Evolutionary conservation across 2,797 vertebrate species (phyloP).

Genomic region (Coracias cyanogaster): DNA sequence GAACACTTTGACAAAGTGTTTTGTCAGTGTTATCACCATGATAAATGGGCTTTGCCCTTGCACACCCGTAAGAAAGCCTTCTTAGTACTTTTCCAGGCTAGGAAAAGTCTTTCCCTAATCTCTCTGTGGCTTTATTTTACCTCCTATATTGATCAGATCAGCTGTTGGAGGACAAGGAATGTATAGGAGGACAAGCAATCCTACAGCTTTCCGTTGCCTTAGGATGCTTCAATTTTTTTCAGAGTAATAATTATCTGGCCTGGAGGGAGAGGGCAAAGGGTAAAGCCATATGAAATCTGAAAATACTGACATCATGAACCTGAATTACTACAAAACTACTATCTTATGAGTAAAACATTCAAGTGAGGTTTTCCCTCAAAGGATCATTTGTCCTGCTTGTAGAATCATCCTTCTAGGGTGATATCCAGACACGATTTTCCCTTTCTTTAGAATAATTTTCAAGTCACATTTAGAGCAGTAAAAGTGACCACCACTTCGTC

Average conservation of each 20-base stretch:
- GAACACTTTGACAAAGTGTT: slow-evolving; percentile 15
- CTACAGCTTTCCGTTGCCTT: not conserved
- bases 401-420: slow-evolving; percentile 25
- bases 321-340: slow-evolving; percentile 32
- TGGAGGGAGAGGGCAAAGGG: not conserved
- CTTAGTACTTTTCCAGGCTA: slow-evolving; percentile 9
- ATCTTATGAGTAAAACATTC: slow-evolving; percentile 53
- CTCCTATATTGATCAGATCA: not conserved
- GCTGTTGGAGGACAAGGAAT: not conserved
- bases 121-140: slow-evolving; percentile 23
- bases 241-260: not conserved
- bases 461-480: slow-evolving; percentile 10
- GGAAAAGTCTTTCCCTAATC: slow-evolving; percentile 30
- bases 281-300: slow-evolving; percentile 36
- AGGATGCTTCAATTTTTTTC: not conserved
- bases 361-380: slow-evolving; percentile 47
- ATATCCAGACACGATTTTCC: not conserved
- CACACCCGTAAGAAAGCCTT: slow-evolving; percentile 3
- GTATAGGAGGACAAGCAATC: not conserved
- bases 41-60: not conserved
- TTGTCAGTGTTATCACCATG: slow-evolving; percentile 10
- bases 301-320: slow-evolving; percentile 44
- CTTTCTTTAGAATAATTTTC: slow-evolving; percentile 24
- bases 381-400: slow-evolving; percentile 11
- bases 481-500: not conserved